Evolutionary conservation across 2,888 invertebrate species (phyloP).

Genomic region (Sphaerophoria rueppellii): DNA sequence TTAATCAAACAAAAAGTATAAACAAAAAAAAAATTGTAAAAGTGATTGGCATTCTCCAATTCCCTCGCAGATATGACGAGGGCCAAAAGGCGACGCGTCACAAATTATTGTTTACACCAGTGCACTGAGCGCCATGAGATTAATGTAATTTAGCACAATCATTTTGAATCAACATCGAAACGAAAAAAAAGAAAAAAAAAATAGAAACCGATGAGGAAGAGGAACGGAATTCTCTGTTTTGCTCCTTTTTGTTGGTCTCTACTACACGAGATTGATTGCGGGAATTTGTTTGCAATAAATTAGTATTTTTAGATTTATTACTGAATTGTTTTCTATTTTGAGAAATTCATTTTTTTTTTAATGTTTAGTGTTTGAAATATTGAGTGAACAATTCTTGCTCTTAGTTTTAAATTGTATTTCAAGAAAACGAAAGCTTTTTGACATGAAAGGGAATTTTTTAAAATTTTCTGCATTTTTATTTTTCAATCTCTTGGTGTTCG

Average conservation of each 20-base stretch:
- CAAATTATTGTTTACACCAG: constrained; percentile 64
- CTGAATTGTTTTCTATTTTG: constrained; percentile 28
- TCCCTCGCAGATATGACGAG: too few species aligned
- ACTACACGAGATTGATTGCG: neutral
- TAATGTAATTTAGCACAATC: constrained; percentile 58
- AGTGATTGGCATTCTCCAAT: neutral
- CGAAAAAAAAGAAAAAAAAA: neutral
- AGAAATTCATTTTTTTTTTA: neutral
- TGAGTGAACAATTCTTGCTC: neutral
- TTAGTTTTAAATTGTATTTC: too few species aligned
- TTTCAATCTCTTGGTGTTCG: too few species aligned
- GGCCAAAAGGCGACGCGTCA: neutral
- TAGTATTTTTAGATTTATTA: constrained; percentile 22
- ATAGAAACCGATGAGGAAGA: constrained; percentile 15
- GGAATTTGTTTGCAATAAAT: constrained; percentile 6
- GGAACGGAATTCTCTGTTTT: constrained; percentile 4
- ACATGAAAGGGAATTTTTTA: too few species aligned
- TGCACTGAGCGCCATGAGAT: constrained; percentile 57
- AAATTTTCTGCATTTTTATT: too few species aligned
- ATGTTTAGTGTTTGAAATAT: neutral
- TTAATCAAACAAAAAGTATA: neutral
- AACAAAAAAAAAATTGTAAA: neutral
- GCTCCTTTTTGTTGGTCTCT: neutral
- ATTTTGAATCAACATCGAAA: constrained; percentile 35
- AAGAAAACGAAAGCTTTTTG: too few species aligned